phyloP scores from a whole-genome alignment of 2,113 vertebrate genomes.

The Meleagris gallopavo region DNA sequence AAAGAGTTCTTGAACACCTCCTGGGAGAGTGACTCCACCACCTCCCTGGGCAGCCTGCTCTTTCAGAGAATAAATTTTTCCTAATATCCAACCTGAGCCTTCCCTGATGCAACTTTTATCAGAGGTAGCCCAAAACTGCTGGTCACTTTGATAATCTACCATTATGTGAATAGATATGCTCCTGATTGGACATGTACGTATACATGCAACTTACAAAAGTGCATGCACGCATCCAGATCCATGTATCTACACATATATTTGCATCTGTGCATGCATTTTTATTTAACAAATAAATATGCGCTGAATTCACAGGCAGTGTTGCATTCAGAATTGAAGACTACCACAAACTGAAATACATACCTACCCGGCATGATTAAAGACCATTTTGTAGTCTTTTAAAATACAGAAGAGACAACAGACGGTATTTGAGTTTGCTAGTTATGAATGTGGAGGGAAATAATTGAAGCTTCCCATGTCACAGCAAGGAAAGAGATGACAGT shows the following conservation, averaged over 20 bases:
- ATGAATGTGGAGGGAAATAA: background rate
- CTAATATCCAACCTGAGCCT: too few relatives aligned
- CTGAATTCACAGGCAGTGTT: fast-evolving
- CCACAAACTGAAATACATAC: background rate
- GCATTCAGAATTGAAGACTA: background rate
- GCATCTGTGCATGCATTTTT: background rate
- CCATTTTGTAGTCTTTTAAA: background rate
- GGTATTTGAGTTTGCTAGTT: background rate
- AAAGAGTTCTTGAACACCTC: too few relatives aligned
- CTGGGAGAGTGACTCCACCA: too few relatives aligned
- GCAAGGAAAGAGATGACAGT: background rate
- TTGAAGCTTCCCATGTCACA: background rate
- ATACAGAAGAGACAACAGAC: background rate
- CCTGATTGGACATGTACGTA: background rate
- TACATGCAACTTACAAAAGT: background rate
- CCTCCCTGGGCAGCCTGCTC: too few relatives aligned
- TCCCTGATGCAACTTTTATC: too few relatives aligned
- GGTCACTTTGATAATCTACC: background rate
- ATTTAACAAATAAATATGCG: background rate
- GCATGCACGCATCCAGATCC: background rate
- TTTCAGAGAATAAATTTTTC: too few relatives aligned
- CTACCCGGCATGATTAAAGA: background rate
- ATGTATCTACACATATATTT: background rate
- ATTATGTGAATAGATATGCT: background rate
- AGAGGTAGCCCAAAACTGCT: background rate